Percentiles rank a stretch among this genome's conserved stretches.
Evolutionary conservation across 1,140 invertebrate genomes (phyloP).

Genomic region (Neodiprion fabricii): DNA sequence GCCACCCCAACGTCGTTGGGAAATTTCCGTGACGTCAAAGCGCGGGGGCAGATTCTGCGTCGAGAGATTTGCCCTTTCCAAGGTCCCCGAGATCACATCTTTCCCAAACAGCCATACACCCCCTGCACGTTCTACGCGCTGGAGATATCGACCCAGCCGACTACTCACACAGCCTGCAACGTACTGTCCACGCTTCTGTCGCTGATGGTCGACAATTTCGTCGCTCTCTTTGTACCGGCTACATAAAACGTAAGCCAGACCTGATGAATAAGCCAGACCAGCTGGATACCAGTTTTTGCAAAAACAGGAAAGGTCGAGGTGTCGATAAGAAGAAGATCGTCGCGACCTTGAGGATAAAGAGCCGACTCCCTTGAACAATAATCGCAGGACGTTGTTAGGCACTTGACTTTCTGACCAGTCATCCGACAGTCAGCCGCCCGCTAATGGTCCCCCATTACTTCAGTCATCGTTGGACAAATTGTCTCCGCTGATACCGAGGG

Average conservation of each 20-base stretch:
- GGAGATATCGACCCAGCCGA: background rate
- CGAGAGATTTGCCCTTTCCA: background rate
- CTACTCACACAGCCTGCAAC: background rate
- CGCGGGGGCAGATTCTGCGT: background rate
- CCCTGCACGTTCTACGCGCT: background rate
- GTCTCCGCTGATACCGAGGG: too few relatives aligned
- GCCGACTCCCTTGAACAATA: background rate
- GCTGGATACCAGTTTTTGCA: background rate
- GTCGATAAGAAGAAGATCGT: background rate
- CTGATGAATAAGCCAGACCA: background rate
- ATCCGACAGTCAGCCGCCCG: background rate
- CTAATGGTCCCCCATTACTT: too few relatives aligned
- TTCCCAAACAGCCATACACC: background rate
- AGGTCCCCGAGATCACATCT: slow-evolving; percentile 2
- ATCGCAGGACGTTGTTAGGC: background rate
- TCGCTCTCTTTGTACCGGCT: background rate
- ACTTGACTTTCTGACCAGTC: background rate
- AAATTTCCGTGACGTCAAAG: background rate
- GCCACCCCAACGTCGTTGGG: background rate
- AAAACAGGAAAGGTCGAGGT: background rate
- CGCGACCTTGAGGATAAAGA: background rate
- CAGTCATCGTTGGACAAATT: too few relatives aligned
- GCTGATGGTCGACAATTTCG: background rate
- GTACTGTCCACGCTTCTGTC: background rate
- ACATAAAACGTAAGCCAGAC: background rate